Base-by-base conservation (phyloP, 1,140 invertebrate genomes). In the Papilio dardanus region DNA sequence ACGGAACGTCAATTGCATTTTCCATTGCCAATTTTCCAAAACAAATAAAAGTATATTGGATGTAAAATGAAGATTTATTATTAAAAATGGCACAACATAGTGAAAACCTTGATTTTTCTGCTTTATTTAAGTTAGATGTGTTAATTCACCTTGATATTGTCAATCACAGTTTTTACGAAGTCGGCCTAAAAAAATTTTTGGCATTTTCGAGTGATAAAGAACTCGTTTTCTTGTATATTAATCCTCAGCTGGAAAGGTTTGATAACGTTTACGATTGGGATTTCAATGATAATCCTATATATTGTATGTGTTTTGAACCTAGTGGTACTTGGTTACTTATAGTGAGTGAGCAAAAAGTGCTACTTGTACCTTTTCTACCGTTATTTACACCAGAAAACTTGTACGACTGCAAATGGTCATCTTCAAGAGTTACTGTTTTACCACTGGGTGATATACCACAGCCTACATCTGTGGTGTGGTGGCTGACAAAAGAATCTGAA, bases 291-390 rank as follows among this genome's bases (percentile, higher is more conserved):
- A 92, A 93, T 83, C 90, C 90, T 40, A 83, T 93, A 31, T 84
- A 88, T 77, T 92, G 89, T 76, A 90, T 93, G 87, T 92, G 91
- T 74, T 93, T 93, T 81, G 91, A 93, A 77, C 91, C 91, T 19
- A 93, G 90, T 79, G 91, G 91, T 16, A 93, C 91, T n/a, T 93
- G 91, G 91, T 78, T 91, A 16, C 78, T 91, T 33, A 88, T 92
- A 74, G 82, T 93, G 40, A 93, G 90, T 76, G 88, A 91, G 71
- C 86, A 92, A 71, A 92, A 92, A 79, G 81, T 92, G 21, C 77
- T 92, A 31, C 81, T 93, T 12, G 87, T 91, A 21, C 91, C 91
- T 24, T 93, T 91, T 81, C 80, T 93, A 19, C 90, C 91, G 6
- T 69, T 87, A 62, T 93, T 93, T 79, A 84, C 85, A 24, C 88